Evolutionary conservation across 2,797 vertebrate genomes (phyloP).

Genomic region (Tachyglossus aculeatus): DNA sequence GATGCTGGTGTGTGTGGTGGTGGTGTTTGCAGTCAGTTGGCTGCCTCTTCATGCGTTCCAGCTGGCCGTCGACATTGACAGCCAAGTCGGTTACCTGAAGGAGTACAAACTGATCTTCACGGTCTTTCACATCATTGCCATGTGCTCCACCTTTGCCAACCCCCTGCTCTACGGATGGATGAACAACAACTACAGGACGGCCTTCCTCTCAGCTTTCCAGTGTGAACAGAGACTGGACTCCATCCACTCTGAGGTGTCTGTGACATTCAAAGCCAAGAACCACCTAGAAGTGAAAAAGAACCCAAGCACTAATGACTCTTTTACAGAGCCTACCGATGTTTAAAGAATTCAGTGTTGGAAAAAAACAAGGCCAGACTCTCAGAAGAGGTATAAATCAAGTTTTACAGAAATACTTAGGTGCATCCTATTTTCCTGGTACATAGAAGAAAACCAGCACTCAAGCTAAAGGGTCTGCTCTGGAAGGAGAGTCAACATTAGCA

Average conservation of each 20-base stretch:
- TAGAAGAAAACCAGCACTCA: slow-evolving; percentile 20
- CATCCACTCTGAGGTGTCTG: slow-evolving; percentile 74
- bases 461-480: not conserved
- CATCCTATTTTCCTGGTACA: slow-evolving; percentile 9
- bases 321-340: slow-evolving; percentile 75
- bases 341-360: slow-evolving; percentile 45
- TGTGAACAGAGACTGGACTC: slow-evolving; percentile 78
- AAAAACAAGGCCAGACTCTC: not conserved
- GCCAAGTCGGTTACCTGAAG: slow-evolving; percentile 82
- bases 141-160: slow-evolving; percentile 95
- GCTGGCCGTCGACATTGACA: slow-evolving; percentile 90
- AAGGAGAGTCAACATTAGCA: not conserved
- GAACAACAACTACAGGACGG: slow-evolving; percentile 92
- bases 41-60: slow-evolving; percentile 93
- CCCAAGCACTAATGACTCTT: slow-evolving; percentile 65
- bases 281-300: slow-evolving; percentile 73
- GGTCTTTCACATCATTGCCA: slow-evolving; percentile 89
- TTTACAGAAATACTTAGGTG: slow-evolving; percentile 17
- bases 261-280: slow-evolving; percentile 72
- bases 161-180: slow-evolving; percentile 97
- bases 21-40: slow-evolving; percentile 93
- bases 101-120: slow-evolving; percentile 95
- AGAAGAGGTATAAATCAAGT: slow-evolving; percentile 15
- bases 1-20: slow-evolving; percentile 92
- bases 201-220: slow-evolving; percentile 87